A percentile compares a stretch with the other conserved stretches of the same genome.
These are phyloP conservation scores for Archips crataeganus DNA, from an alignment of 2,888 invertebrate species.

Conservation along the genomic window DNA sequence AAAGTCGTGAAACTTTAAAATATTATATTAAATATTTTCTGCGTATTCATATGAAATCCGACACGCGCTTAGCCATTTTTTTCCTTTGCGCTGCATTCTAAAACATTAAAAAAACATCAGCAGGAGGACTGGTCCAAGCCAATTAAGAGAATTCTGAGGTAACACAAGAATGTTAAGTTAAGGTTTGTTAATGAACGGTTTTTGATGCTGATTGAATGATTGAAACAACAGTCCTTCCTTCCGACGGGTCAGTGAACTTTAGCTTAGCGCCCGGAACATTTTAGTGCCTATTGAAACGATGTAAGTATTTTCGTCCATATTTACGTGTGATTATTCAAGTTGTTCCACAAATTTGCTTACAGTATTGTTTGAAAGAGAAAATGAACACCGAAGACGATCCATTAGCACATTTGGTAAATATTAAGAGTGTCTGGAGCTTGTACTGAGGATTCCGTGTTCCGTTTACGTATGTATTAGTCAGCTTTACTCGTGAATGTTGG, in stretches of 20 bases:
- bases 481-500: not conserved
- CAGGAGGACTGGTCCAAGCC: not conserved
- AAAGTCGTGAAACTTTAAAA: too few species aligned
- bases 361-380: not conserved
- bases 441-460: slow-evolving; percentile 1
- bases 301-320: slow-evolving; percentile 2
- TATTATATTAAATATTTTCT: too few species aligned
- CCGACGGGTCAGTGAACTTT: not conserved
- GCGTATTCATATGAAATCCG: too few species aligned
- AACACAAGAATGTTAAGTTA: not conserved
- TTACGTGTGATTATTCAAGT: not conserved
- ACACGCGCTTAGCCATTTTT: too few species aligned
- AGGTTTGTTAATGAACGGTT: slow-evolving; percentile 3
- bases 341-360: not conserved
- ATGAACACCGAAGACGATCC: not conserved
- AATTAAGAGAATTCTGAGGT: not conserved
- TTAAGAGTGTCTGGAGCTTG: not conserved
- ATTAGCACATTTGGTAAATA: not conserved
- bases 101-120: not conserved
- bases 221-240: not conserved
- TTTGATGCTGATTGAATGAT: slow-evolving; percentile 4
- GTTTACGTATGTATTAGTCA: slow-evolving; percentile 22
- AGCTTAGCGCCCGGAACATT: not conserved
- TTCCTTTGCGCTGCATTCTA: too few species aligned
- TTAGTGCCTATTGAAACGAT: not conserved